phyloP scores from a whole-genome alignment of 2,113 vertebrate species.

The Anarhynchus alexandrinus region DNA sequence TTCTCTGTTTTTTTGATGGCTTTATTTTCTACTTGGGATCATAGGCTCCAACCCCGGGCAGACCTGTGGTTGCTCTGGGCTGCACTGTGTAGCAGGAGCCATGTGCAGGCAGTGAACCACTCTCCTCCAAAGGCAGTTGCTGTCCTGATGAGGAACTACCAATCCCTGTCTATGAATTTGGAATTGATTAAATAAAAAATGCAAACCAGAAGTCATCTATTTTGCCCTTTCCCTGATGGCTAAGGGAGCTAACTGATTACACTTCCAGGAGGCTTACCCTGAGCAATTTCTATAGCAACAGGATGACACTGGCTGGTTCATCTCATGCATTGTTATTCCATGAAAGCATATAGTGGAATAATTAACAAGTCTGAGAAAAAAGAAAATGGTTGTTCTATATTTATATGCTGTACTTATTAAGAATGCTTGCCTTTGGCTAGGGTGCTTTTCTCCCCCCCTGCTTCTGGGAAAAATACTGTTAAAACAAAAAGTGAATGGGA shows the following conservation, averaged over 20 bases:
- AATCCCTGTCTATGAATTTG: not conserved
- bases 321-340: not conserved
- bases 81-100: not conserved
- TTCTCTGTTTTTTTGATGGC: not conserved
- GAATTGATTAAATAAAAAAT: not conserved
- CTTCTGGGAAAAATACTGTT: not conserved
- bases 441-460: not conserved
- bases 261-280: not conserved
- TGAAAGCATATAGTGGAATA: not conserved
- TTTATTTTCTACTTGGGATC: not conserved
- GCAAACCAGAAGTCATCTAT: not conserved
- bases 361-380: not conserved
- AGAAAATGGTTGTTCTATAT: not conserved
- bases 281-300: not conserved
- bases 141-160: not conserved
- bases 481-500: not conserved
- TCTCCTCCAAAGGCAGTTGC: not conserved
- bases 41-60: not conserved
- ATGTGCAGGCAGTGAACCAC: accelerated
- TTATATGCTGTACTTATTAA: not conserved
- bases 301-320: not conserved
- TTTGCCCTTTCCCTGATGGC: not conserved
- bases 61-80: not conserved
- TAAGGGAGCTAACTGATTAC: not conserved
- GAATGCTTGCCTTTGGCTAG: not conserved